A percentile compares a stretch with the other conserved stretches of the same genome.
Conservation (phyloP, 1,140 invertebrate species). For the Melitaea cinxia region DNA sequence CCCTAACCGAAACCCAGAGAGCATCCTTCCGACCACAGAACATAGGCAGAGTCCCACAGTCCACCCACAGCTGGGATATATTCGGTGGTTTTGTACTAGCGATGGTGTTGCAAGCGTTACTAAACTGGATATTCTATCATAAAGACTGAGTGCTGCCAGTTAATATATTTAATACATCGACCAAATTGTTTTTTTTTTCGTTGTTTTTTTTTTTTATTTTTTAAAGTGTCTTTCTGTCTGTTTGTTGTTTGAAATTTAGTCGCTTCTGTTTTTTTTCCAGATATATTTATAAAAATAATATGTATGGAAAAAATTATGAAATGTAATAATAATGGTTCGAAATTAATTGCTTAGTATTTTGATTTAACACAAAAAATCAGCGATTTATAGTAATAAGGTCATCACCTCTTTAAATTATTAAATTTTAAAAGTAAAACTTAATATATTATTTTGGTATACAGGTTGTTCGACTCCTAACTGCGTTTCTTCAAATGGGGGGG, state of each 20-base stretch:
- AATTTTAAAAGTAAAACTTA: too few species aligned
- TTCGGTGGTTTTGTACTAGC: conserved; percentile 67
- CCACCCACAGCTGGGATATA: conserved; percentile 61
- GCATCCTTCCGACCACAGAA: conserved; percentile 39
- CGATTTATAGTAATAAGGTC: too few species aligned
- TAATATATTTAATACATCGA: conserved; percentile 41
- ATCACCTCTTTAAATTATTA: too few species aligned
- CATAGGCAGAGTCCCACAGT: conserved; percentile 37
- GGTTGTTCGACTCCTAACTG: too few species aligned
- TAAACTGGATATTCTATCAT: conserved; percentile 68
- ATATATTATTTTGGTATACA: too few species aligned
- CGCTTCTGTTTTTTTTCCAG: background rate
- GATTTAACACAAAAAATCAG: too few species aligned
- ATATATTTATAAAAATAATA: too few species aligned
- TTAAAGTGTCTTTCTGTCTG: conserved; percentile 27
- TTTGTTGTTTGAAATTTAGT: conserved; percentile 1
- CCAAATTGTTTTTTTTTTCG: conserved; percentile 31
- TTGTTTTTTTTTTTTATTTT: too few species aligned
- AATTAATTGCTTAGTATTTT: too few species aligned
- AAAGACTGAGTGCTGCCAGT: conserved; percentile 58
- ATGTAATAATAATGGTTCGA: too few species aligned
- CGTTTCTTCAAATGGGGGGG: too few species aligned
- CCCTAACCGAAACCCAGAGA: conserved; percentile 49
- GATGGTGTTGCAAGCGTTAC: conserved; percentile 60
- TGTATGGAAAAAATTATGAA: too few species aligned